Evolutionary conservation across 2,797 vertebrate species (phyloP).

Genomic region (Dendrocincla tyrannina): DNA sequence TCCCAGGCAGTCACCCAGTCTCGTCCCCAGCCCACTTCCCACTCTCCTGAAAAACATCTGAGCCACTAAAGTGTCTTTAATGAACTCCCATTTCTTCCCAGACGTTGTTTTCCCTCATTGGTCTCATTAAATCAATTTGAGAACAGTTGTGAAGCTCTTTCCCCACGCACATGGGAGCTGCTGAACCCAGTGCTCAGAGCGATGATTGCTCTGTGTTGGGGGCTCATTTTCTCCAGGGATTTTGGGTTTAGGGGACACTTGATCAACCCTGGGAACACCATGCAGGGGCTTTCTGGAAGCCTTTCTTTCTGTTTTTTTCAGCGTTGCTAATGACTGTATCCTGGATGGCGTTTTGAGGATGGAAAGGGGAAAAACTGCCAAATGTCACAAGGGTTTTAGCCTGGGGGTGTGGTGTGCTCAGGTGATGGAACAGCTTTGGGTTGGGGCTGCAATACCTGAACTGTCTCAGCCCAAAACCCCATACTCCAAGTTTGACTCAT

Average conservation of each 20-base stretch:
- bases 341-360: rapidly evolving
- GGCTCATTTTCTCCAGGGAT: background rate
- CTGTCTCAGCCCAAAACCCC: background rate
- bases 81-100: constrained; percentile 4
- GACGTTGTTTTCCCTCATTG: background rate
- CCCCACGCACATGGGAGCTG: background rate
- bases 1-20: rapidly evolving
- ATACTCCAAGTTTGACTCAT: rapidly evolving
- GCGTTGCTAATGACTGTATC: rapidly evolving
- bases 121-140: constrained; percentile 34
- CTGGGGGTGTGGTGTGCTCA: rapidly evolving
- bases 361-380: background rate
- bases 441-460: background rate
- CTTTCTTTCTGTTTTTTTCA: rapidly evolving
- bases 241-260: background rate
- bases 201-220: background rate
- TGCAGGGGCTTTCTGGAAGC: rapidly evolving
- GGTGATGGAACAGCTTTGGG: background rate
- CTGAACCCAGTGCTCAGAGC: background rate
- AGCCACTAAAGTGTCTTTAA: background rate
- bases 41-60: background rate
- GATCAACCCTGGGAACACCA: background rate
- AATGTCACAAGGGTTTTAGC: background rate
- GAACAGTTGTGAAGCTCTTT: background rate
- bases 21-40: rapidly evolving